Conservation (phyloP, 2,113 vertebrate genomes). For the Rhinoptilus africanus region DNA sequence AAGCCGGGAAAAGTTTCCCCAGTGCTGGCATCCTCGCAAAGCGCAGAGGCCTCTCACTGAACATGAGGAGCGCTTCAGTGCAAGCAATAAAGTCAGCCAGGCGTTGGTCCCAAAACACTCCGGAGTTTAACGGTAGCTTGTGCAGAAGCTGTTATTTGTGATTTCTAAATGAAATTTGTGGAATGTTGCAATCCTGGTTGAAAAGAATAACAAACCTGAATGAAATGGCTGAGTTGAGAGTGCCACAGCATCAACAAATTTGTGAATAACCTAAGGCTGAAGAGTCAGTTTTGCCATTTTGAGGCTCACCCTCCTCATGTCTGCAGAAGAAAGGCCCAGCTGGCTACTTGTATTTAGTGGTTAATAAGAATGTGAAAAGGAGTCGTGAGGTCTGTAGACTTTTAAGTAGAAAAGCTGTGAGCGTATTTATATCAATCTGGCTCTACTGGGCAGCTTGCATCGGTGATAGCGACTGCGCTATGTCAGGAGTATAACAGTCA, state of each 20-base stretch:
- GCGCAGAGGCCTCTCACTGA: rapidly evolving
- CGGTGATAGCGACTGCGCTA: background rate
- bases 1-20: background rate
- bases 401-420: background rate
- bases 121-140: background rate
- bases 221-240: background rate
- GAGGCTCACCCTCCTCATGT: rapidly evolving
- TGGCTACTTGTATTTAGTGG: background rate
- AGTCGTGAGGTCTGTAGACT: rapidly evolving
- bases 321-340: background rate
- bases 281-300: background rate
- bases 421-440: background rate
- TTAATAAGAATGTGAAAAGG: background rate
- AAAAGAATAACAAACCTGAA: background rate
- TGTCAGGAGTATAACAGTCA: background rate
- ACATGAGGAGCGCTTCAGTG: rapidly evolving
- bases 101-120: background rate
- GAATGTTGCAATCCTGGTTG: background rate
- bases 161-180: background rate
- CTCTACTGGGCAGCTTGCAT: background rate
- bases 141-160: background rate
- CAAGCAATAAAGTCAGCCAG: background rate
- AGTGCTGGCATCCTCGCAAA: background rate
- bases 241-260: background rate
- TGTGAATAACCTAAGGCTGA: background rate